phyloP scores from a whole-genome alignment of 2,797 vertebrate genomes.

The Sternotherus odoratus region DNA sequence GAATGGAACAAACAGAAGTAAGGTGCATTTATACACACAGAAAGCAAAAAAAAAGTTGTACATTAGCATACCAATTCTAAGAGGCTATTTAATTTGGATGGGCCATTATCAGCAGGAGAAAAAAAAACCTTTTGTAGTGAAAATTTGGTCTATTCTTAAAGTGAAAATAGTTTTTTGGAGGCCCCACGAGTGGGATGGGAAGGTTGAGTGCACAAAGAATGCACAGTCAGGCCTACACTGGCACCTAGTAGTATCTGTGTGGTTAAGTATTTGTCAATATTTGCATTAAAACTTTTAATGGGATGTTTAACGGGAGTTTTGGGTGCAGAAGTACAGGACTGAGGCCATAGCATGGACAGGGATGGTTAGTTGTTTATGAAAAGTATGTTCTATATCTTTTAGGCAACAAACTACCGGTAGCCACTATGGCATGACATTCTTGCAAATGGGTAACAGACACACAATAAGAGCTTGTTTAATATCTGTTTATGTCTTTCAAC shows the following conservation, averaged over 20 bases:
- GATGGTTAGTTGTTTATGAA: background rate
- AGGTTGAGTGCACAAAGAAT: background rate
- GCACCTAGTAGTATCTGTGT: background rate
- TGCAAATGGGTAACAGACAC: background rate
- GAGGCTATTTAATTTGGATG: too few relatives aligned
- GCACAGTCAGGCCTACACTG: background rate
- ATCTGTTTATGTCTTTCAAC: background rate
- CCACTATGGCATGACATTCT: background rate
- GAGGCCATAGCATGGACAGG: background rate
- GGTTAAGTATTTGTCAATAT: background rate
- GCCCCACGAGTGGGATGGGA: too few relatives aligned
- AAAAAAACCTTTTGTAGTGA: too few relatives aligned
- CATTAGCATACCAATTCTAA: too few relatives aligned
- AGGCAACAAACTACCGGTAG: background rate
- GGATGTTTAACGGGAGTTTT: background rate
- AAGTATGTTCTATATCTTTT: background rate
- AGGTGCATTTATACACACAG: too few relatives aligned
- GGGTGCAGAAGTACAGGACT: background rate
- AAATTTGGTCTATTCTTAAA: too few relatives aligned
- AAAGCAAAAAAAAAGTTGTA: too few relatives aligned
- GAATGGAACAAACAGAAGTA: too few relatives aligned
- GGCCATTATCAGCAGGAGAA: too few relatives aligned
- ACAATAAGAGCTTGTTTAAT: background rate
- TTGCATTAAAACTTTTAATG: background rate
- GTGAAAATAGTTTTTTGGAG: background rate